Evolutionary conservation across 2,888 invertebrate species (phyloP).

Genomic region (Tigriopus californicus): DNA sequence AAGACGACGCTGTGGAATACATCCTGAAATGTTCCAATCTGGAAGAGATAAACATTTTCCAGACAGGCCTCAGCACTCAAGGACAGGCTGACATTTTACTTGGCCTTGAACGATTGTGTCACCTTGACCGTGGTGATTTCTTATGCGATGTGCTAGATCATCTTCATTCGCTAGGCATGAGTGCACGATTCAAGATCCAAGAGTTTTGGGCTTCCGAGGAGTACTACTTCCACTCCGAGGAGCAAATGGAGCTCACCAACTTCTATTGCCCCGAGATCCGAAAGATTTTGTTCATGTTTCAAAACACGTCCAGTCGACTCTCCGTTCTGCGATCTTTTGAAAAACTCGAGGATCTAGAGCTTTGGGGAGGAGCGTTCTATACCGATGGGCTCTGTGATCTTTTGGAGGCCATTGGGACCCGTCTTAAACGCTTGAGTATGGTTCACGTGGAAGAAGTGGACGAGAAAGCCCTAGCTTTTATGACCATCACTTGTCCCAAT

Average conservation of each 20-base stretch:
- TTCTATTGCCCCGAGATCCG: constrained; percentile 9
- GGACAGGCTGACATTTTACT: background rate
- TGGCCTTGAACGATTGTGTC: background rate
- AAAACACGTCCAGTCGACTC: background rate
- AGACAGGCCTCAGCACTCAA: constrained; percentile 1
- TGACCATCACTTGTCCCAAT: constrained; percentile 5
- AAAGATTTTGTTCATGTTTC: constrained; percentile 12
- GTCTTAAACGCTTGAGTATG: background rate
- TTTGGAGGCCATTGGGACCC: background rate
- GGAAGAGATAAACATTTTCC: constrained; percentile 10
- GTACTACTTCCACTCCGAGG: constrained; percentile 14
- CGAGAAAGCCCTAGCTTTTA: background rate
- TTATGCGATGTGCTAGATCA: background rate
- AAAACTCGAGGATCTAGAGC: constrained; percentile 5
- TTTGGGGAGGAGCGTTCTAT: constrained; percentile 14
- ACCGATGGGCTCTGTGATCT: constrained; percentile 1
- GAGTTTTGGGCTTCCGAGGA: constrained; percentile 14
- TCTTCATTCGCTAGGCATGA: background rate
- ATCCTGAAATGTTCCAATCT: background rate
- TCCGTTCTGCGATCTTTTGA: background rate
- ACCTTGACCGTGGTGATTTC: constrained; percentile 13
- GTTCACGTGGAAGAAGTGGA: constrained; percentile 10
- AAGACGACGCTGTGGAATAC: constrained; percentile 3
- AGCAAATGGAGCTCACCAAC: constrained; percentile 5
- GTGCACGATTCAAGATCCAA: background rate